Evolutionary conservation across 1,140 invertebrate species (phyloP), one percentile per base, ranked within the genome.

Genomic region (Penaeus vannamei): DNA sequence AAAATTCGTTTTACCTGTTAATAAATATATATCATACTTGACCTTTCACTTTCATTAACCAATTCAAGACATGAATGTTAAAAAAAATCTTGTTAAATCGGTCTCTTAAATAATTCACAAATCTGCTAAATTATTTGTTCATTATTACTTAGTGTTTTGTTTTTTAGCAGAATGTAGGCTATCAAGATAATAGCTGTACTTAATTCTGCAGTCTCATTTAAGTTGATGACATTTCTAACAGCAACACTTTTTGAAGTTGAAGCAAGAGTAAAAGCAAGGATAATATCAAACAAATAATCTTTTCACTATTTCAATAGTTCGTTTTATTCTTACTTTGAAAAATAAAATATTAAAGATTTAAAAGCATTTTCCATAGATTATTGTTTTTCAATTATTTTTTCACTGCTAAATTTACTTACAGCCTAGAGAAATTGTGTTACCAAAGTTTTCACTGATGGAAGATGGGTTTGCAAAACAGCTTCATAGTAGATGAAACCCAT

Each of bases 301-400:
- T 89, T 89, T 89, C 87, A 89, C 87, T 89, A 89, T 89, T 79
- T 89, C 87, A 89, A 89, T 89, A 89, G 87, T 89, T 89, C 61
- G 53, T 84, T 89, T 89, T 89, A 89, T 89, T 89, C 87, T 89
- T 89, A 89, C 87, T 89, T 89, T 89, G 87, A 89, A 89, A 89
- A 89, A 89, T 89, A 89, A 89, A 89, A 89, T 89, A 89, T 89
- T 89, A 89, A 89, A 89, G 82, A 84, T 89, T 89, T 89, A 89
- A 89, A 89, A 89, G 87, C 87, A 89, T 83, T 89, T 89, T 89
- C 82, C 82, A 84, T 89, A 89, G 69, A 89, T 89, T 89, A 82
- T 79, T 82, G 79, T 72, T 87, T 87, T 46, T 79, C 46, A 79
- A 79, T 36, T 84, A 32, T 29, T 85, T 64, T 42, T 84, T 89